Base-by-base conservation (phyloP, 2,113 vertebrate species). In the Craseonycteris thonglongyai region DNA sequence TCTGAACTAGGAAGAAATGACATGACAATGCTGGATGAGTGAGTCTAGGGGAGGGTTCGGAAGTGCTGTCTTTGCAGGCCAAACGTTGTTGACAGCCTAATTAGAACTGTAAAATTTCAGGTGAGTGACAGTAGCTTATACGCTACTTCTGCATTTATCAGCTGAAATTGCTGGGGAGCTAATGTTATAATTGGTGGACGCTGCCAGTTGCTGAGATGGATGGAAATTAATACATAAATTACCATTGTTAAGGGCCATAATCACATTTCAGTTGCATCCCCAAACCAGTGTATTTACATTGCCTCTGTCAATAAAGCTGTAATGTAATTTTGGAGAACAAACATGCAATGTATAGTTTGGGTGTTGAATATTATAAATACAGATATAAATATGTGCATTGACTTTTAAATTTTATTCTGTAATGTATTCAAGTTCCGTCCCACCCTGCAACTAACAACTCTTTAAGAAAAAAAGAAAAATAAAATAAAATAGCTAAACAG, bases 161-260 rank as follows among this genome's bases (percentile, higher is more conserved):
- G 98, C 98, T 99, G 98, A 98, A 99, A 98, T 99, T 99, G 98
- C 98, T 98, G 97, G 97, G 98, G 97, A 97, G 97, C 98, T 99
- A 99, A 99, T 98, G 95, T 97, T 96, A 65, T 99, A 99, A 99
- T 99, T 99, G 99, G 99, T 99, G 98, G 99, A 99, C 97, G 98
- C 97, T 99, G 98, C 98, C 99, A 99, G 98, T 99, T 98, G 98
- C 98, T 98, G 80, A 99, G 98, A 98, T 98, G 98, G 98, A 99
- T 99, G 99, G 98, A 98, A 99, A 99, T 99, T 98, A 99, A 98
- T 99, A 98, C 98, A 98, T 98, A 99, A 98, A 99, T 99, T 99
- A 98, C 98, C 93, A 97, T 98, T 98, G 99, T 99, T 99, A 98
- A 98, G 98, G 96, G 97, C 98, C 42, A 26, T 98, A 98, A 98